These are phyloP conservation scores for Lycia hirtaria DNA, from an alignment of 2,888 invertebrate genomes.

Conservation along the genomic window DNA sequence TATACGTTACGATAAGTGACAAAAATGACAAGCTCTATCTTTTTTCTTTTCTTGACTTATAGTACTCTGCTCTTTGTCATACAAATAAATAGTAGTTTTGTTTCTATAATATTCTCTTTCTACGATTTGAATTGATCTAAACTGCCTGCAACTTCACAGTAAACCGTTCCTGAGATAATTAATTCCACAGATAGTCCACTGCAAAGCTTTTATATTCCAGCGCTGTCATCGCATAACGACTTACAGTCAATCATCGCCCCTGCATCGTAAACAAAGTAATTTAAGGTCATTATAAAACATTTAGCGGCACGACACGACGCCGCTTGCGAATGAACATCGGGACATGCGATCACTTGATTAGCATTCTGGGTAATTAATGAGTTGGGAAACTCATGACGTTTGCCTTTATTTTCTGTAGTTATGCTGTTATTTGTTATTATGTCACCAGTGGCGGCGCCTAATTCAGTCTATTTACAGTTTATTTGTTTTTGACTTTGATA, in stretches of 20 bases:
- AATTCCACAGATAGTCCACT: neutral
- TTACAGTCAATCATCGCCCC: slow-evolving; percentile 11
- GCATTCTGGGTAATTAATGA: slow-evolving; percentile 20
- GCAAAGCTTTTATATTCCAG: slow-evolving; percentile 4
- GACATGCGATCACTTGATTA: slow-evolving; percentile 28
- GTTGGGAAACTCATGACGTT: neutral
- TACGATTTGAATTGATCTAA: too few species aligned
- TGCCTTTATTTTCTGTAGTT: neutral
- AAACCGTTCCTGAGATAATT: neutral
- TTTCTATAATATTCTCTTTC: too few species aligned
- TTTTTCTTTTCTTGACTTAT: too few species aligned
- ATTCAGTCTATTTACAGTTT: too few species aligned
- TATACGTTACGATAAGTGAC: too few species aligned
- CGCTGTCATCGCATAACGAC: slow-evolving; percentile 16
- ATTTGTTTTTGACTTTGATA: too few species aligned
- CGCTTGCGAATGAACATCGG: slow-evolving; percentile 16
- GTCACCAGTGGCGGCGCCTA: too few species aligned
- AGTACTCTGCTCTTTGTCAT: too few species aligned
- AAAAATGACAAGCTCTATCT: too few species aligned
- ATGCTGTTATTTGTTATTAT: neutral
- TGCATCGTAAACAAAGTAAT: slow-evolving; percentile 47
- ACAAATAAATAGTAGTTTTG: too few species aligned
- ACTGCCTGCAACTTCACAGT: too few species aligned
- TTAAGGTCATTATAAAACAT: slow-evolving; percentile 57
- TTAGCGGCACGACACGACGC: slow-evolving; percentile 49